Evolutionary conservation across 2,113 vertebrate species (phyloP), one percentile per base, ranked within the genome.

Genomic region (Empidonax traillii): DNA sequence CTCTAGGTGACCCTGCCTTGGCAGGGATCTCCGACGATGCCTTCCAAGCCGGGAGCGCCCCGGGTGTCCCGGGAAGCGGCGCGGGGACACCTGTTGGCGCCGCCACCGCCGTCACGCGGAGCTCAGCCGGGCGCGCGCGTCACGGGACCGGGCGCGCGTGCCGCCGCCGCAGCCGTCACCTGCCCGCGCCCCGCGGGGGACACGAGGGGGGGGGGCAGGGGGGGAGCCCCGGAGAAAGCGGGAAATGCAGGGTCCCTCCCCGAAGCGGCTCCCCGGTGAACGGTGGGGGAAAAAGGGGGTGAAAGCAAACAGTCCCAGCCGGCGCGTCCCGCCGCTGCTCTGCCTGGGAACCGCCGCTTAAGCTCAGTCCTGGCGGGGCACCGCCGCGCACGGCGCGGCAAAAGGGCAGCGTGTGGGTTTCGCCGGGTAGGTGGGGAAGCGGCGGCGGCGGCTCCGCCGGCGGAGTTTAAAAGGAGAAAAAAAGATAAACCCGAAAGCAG

Each of bases 101-200:
- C 49, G 55, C 65, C 8, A 33, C 21, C 49, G 49, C 68, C 22
- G 41, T 87, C 92, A 92, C 69, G 92, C 53, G 92, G 1, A 49
- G 78, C 82, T 95, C 91, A 93, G 88, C 94, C 55, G 91, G 65
- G 74, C 68, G 63, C 73, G 82, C 80, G 84, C 63, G 66, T 93
- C 94, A 95, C 88, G 85, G 81, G 91, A 93, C 85, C 56, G 62
- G 49, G 82, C 71, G 89, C 89, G 85, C 89, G 92, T 86, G 89
- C 72, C 39, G 58, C 43, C 1, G 39, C 43, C 74, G 3, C 28
- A 22, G 71, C 85, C 15, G 82, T 87, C 90, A 93, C 87, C 93
- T 79, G 87, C 90, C 76, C 47, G 49, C 28, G 66, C 3, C 5
- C 35, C 41, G 19, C 28, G 21, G 21, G 44, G 24, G 14, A 6